Base-by-base conservation (phyloP, 2,113 vertebrate species). In the Halcyon malimbica region DNA sequence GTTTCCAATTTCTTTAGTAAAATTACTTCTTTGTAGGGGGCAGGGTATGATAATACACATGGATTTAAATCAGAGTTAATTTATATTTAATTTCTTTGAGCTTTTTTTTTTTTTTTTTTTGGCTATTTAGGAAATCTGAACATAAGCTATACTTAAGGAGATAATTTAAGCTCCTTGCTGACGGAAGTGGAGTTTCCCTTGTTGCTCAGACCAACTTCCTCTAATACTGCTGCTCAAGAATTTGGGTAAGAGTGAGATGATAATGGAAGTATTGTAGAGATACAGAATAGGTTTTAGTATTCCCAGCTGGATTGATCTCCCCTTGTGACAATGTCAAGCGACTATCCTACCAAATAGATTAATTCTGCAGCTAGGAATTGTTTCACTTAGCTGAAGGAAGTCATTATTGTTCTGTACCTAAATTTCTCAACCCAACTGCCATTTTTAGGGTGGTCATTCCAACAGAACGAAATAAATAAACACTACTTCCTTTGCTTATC, bases 41-140 rank as follows among this genome's bases (percentile, higher is more conserved):
- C 29, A 68, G 21, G 12, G 7, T 60, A 41, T 29, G 11, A 44
- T 29, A 26, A 53, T 29, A 44, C 10, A 54, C 0, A 0, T 28
- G 28, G 7, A 46, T 50, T 71, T 91, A 41, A 68, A 71, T 57
- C 2, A 24, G 21, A 73, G 2, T 18, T 84, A 62, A 83, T 74
- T 77, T 65, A 35, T 13, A n/a, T 39, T 83, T 48, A 31, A 12
- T 82, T 82, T 93, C 7, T 73, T 83, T n/a, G 28, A 67, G 10
- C 6, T 13, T 13, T 10, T 16, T 18, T 35, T 35, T 35, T 35
- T 35, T 35, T 35, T 35, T 35, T 48, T 68, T 77, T 51, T 57
- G 9, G 29, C 33, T 83, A 9, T 48, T 87, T 63, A 67, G 50
- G 23, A 78, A 78, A 37, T 33, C 29, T 83, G 37, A 74, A 35